Evolutionary conservation across 2,888 invertebrate genomes (phyloP), one percentile per base, ranked within the genome.

Genomic region (Ormyrus pomaceus): DNA sequence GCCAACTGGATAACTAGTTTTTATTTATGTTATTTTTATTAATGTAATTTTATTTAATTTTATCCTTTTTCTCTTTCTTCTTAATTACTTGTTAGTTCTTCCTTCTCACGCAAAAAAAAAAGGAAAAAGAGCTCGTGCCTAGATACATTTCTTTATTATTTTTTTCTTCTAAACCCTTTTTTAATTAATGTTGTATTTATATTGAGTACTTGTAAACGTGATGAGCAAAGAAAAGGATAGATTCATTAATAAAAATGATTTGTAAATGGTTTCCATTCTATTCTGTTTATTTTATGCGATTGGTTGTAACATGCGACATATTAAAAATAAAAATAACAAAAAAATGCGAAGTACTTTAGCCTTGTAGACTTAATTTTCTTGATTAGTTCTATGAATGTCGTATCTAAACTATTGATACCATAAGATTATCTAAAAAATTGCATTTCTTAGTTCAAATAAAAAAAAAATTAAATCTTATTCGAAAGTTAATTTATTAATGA

Each of bases 11-110:
- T 13, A 13, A 69, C 50, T 80, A 72, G 56, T 13, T 69, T 80
- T 76, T 76, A 77, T 77, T 80, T 80, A 77, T 72, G 58, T 72
- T 68, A 73, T 48, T 8, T 69, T 59, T 51, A 65, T 73, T 59
- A 48, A 53, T 77, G n/a, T 75, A 50, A 77, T 80, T 76, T 77
- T 66, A 73, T 72, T 66, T 46, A 46, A 56, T 59, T 11, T 46
- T 45, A 59, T n/a, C 51, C 19, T 78, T 69, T 45, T 71, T 13
- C 45, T 68, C 9, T 69, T 50, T 62, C 53, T 71, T 64, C 11
- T 6, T 69, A 55, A 34, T 53, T 46, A 48, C 5, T 51, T 77
- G 45, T 66, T 66, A 13, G 9, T 66, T 59, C 59, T 72, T 58
- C 55, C 19, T 61, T 75, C 13, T 11, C 56, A 58, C 70, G 59